Evolutionary conservation across 2,888 invertebrate genomes (phyloP).

Genomic region (Eurois occulta): DNA sequence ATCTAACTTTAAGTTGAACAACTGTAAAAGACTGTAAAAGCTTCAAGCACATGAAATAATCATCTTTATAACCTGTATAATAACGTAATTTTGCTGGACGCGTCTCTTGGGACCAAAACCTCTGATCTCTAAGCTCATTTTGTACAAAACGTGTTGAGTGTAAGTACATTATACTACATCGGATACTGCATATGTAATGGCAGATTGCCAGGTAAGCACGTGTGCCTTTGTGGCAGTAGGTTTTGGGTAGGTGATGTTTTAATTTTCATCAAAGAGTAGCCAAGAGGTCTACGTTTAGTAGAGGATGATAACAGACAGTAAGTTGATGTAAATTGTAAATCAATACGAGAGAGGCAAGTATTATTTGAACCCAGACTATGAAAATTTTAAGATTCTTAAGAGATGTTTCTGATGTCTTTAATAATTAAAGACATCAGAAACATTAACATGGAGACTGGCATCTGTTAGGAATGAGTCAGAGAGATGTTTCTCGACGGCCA

Average conservation of each 20-base stretch:
- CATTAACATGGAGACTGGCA: neutral
- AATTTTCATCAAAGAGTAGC: neutral
- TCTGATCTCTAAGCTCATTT: slow-evolving; percentile 30
- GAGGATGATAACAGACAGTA: neutral
- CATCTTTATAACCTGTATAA: neutral
- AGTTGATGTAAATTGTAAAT: neutral
- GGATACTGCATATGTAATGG: slow-evolving; percentile 31
- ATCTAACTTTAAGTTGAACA: neutral
- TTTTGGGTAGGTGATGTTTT: neutral
- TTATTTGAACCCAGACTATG: neutral
- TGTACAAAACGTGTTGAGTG: slow-evolving; percentile 34
- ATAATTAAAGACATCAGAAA: too few relatives aligned
- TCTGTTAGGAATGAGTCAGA: neutral
- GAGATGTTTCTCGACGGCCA: too few relatives aligned
- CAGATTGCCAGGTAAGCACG: slow-evolving; percentile 24
- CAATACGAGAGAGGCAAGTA: neutral
- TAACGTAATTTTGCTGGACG: slow-evolving; percentile 4
- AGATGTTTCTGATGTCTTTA: too few relatives aligned
- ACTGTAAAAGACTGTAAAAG: slow-evolving; percentile 10
- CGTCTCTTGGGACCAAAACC: slow-evolving; percentile 17
- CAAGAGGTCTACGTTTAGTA: neutral
- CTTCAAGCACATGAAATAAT: slow-evolving; percentile 19
- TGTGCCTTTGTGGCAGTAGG: neutral
- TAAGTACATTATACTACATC: neutral
- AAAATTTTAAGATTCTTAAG: neutral